Percentiles rank a stretch among this genome's conserved stretches.
Evolutionary conservation across 2,797 vertebrate species (phyloP).

Genomic region (Sylvilagus floridanus): DNA sequence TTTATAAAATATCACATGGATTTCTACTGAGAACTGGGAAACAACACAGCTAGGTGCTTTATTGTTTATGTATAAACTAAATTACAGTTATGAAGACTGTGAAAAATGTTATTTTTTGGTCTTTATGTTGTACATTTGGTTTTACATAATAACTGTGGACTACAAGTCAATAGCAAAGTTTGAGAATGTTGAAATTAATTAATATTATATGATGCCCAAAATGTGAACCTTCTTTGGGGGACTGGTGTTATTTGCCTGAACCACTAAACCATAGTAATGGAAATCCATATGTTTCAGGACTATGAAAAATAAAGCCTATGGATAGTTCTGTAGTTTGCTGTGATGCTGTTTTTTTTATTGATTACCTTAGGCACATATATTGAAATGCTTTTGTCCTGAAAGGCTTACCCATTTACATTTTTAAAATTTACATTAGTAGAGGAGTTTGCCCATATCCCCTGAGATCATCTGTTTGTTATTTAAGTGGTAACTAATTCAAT

Average conservation of each 20-base stretch:
- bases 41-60: not conserved
- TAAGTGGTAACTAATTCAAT: not conserved
- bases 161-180: not conserved
- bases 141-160: not conserved
- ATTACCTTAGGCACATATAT: not conserved
- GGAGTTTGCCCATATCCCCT: not conserved
- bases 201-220: not conserved
- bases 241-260: not conserved
- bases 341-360: not conserved
- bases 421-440: not conserved
- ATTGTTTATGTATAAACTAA: not conserved
- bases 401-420: not conserved
- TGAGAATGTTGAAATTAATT: not conserved
- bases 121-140: not conserved
- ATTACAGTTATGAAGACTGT: not conserved
- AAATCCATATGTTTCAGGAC: rapidly evolving
- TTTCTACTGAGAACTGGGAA: not conserved
- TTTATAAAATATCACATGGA: not conserved
- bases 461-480: not conserved
- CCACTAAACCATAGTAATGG: not conserved
- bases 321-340: not conserved
- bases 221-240: not conserved
- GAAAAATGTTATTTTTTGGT: not conserved
- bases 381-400: not conserved
- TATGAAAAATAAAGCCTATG: not conserved